These are phyloP conservation scores for Hyles euphorbiae DNA, from an alignment of 1,140 invertebrate genomes.

Conservation along the genomic window DNA sequence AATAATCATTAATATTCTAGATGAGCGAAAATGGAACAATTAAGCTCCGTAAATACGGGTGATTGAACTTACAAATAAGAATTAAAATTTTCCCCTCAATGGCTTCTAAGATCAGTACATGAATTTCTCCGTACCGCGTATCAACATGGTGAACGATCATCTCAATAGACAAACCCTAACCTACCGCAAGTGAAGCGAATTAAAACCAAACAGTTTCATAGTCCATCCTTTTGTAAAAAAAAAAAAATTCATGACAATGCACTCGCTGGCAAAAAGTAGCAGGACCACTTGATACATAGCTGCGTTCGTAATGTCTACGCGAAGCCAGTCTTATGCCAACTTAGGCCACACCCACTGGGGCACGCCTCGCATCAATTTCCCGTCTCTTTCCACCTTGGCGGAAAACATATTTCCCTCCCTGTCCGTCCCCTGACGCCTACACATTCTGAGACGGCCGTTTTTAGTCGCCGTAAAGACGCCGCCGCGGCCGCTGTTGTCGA, in stretches of 20 bases:
- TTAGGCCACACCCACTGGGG: slow-evolving; percentile 44
- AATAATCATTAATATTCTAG: no score
- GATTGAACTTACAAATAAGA: no score
- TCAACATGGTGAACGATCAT: no score
- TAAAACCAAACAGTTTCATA: slow-evolving; percentile 33
- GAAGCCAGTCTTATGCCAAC: slow-evolving; percentile 48
- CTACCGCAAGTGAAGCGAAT: slow-evolving; percentile 39
- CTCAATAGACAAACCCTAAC: slow-evolving; percentile 23
- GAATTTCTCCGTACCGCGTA: no score
- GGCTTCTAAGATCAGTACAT: no score
- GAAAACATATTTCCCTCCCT: slow-evolving; percentile 40
- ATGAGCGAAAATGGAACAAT: no score
- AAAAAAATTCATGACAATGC: slow-evolving; percentile 66
- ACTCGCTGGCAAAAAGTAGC: slow-evolving; percentile 47
- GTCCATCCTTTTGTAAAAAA: slow-evolving; percentile 29
- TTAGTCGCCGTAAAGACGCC: slow-evolving; percentile 62
- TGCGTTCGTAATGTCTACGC: slow-evolving; percentile 13
- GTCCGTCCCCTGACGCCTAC: slow-evolving; percentile 52
- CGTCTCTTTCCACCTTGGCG: slow-evolving; percentile 29
- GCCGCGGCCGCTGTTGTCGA: slow-evolving; percentile 29
- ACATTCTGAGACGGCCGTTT: slow-evolving; percentile 56
- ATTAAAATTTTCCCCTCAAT: no score
- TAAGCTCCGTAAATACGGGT: no score
- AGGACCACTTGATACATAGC: slow-evolving; percentile 48
- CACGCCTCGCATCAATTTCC: slow-evolving; percentile 46